phyloP scores from a whole-genome alignment of 2,797 vertebrate species.

The Cottoperca gobio region DNA sequence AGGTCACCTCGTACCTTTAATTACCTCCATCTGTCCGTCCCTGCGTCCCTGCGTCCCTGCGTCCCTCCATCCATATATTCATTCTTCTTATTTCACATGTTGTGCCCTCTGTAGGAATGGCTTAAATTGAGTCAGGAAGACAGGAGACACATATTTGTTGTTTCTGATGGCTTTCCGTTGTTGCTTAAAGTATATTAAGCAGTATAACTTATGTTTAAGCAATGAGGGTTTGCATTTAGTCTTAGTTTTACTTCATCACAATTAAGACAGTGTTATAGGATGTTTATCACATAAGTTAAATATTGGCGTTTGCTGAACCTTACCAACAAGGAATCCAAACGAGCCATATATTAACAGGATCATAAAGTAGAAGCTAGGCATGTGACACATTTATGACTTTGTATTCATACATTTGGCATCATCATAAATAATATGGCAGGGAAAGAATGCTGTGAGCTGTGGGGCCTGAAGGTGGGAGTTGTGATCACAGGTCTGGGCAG shows the following conservation, averaged over 20 bases:
- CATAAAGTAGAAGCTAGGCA: not conserved
- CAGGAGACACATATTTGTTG: not conserved
- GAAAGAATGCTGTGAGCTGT: constrained; percentile 11
- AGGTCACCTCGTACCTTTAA: constrained; percentile 85
- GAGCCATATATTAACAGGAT: not conserved
- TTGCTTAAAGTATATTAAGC: not conserved
- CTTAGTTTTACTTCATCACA: not conserved
- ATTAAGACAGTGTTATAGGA: not conserved
- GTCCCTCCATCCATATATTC: constrained; percentile 50
- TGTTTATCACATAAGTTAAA: not conserved
- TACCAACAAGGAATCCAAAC: not conserved
- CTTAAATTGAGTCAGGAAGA: not conserved
- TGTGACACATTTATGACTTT: constrained; percentile 21
- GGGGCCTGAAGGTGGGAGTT: not conserved
- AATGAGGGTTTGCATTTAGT: not conserved
- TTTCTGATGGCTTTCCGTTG: not conserved
- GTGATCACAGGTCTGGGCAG: constrained; percentile 20
- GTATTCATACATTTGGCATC: not conserved
- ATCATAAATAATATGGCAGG: constrained; percentile 24
- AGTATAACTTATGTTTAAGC: not conserved
- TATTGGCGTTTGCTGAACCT: not conserved
- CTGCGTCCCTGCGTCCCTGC: constrained; percentile 47
- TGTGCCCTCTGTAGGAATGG: not conserved
- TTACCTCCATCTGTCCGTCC: constrained; percentile 76
- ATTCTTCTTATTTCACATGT: constrained; percentile 16